phyloP scores from a whole-genome alignment of 2,113 vertebrate genomes.

The Tachycineta bicolor region DNA sequence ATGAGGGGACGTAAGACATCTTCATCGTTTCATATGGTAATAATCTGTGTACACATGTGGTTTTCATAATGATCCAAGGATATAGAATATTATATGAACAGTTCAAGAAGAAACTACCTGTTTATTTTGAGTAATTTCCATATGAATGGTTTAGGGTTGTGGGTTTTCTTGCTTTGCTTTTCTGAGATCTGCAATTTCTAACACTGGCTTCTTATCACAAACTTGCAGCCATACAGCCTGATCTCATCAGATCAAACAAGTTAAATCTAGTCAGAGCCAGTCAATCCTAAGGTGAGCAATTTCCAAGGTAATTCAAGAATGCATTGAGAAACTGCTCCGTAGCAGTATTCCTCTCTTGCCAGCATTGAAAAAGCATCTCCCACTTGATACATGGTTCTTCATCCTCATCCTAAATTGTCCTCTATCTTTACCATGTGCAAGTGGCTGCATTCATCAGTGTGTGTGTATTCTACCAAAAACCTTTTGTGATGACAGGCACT shows the following conservation, averaged over 20 bases:
- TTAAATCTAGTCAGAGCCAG: neutral
- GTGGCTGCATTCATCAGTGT: neutral
- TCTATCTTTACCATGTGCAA: neutral
- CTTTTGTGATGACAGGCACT: neutral
- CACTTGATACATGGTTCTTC: neutral
- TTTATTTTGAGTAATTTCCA: neutral
- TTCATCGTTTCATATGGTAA: neutral
- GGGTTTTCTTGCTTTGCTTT: constrained; percentile 5
- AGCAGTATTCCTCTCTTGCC: neutral
- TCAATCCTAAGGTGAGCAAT: constrained; percentile 10
- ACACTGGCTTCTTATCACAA: constrained; percentile 20
- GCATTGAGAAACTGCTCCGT: neutral
- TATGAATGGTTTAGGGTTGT: neutral
- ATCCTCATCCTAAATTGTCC: neutral
- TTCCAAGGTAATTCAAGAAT: neutral
- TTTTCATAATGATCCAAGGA: neutral
- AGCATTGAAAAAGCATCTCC: neutral
- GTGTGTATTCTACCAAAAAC: neutral
- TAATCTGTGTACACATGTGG: neutral
- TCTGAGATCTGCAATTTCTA: neutral
- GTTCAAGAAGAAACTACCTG: neutral
- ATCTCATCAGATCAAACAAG: constrained; percentile 26
- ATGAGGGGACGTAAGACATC: neutral
- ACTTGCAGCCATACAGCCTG: neutral
- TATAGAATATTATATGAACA: neutral